Base-by-base conservation (phyloP, 2,113 vertebrate species). In the Spermophilus dauricus region DNA sequence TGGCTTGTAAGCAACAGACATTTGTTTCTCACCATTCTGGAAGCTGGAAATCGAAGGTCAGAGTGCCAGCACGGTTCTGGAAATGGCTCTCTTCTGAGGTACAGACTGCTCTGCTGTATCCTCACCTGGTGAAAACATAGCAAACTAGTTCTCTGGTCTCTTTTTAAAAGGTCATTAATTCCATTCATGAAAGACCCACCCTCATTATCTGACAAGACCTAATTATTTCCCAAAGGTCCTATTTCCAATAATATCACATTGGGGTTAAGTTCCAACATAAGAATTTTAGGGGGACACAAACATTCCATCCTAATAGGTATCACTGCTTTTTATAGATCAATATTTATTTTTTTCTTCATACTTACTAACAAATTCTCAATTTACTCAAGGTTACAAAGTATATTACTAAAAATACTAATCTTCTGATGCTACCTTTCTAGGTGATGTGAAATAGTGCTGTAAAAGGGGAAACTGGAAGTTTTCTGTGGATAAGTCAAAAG, bases 351-450 rank as follows among this genome's bases (percentile, higher is more conserved):
- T 4, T 48, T 14, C 17, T 81, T 91, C 5, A 76, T 37, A 6
- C 7, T 92, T 90, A 77, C 18, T 67, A 94, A 91, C 34, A 80
- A 85, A 67, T 82, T 82, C 37, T 95, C 3, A 56, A 70, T 97
- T 93, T 96, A 9, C 75, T 89, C 34, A 92, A 37, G 11, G 22
- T 17, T 90, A 85, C 17, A 82, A 42, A 91, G 11, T 6, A n/a
- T 70, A n/a, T 18, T 70, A 63, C 8, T 42, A 53, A 92, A 97
- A 95, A 75, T 87, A 26, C 24, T 63, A 24, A 42, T 56, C 39
- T 51, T 9, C 45, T 91, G 78, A 58, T 39, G 37, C 30, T 73
- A 51, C 20, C 42, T 85, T 18, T 2, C n/a, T n/a, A 81, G 39
- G 4, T 17, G 9, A 70, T 0, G 2, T 53, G 72, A 88, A 32